Evolutionary conservation across 2,888 invertebrate species (phyloP), one percentile per base, ranked within the genome.

Genomic region (Aleiodes alternator): DNA sequence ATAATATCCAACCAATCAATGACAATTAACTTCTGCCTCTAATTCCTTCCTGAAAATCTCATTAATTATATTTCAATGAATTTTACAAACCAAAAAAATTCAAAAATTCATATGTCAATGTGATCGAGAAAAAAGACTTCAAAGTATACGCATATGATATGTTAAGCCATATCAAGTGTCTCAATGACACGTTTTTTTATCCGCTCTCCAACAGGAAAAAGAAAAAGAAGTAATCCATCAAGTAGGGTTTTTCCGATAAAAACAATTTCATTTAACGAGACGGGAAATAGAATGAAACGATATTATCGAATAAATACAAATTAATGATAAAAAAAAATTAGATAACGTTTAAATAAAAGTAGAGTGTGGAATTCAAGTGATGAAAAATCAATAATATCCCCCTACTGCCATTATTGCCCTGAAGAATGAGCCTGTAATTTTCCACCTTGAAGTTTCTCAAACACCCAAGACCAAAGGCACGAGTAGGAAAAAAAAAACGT

Each of bases 301-400:
- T 34, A 34, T 43, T 9, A 3, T n/a, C 12, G 12, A 34, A 57
- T 34, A 34, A 38, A 59, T 31, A 59, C 14, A 14, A 12, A 59
- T 34, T 34, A 59, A 34, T 38, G n/a, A 23, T 23, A 23, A 23
- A 59, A 34, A 9, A 34, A 34, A 59, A 43, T 5, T 7, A n/a
- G 34, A 29, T 29, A 7, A 31, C n/a, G 38, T 59, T 23, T 59
- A 5, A 8, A 11, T n/a, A 9, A 31, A 34, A 29, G 29, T 9
- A 23, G 43, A 23, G 31, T 57, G 59, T 11, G 38, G 59, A 59
- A 38, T 59, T 34, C 34, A 31, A 38, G 34, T 59, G 59, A 59
- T 59, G 59, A 14, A 34, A 59, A 59, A 59, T 59, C 59, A 59
- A 59, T 59, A 59, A 34, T 14, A 34, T 59, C 59, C 34, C 34